Conservation (phyloP, 2,888 invertebrate genomes). For the Hedya salicella region DNA sequence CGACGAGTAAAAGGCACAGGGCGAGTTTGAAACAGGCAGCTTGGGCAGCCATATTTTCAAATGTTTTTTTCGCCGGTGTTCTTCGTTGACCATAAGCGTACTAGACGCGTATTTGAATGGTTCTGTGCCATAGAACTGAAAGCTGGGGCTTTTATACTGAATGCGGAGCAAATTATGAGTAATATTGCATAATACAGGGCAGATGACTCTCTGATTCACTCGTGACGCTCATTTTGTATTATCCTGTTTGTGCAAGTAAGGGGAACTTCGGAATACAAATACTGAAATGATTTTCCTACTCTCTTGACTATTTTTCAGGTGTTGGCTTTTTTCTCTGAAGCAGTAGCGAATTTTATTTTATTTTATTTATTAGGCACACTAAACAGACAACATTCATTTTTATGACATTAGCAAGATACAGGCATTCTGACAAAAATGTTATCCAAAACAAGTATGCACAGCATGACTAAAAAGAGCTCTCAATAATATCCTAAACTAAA, state of each 20-base stretch:
- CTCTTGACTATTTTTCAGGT: too few relatives aligned
- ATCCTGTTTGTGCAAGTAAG: slow-evolving; percentile 17
- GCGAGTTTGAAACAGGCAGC: slow-evolving; percentile 37
- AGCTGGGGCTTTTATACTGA: slow-evolving; percentile 23
- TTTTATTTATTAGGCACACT: too few relatives aligned
- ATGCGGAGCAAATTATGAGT: slow-evolving; percentile 16
- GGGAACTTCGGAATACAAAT: neutral
- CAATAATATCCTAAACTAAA: too few relatives aligned
- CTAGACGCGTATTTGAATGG: slow-evolving; percentile 42
- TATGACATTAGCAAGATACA: too few relatives aligned
- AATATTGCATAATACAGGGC: slow-evolving; percentile 5
- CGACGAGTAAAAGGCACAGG: slow-evolving; percentile 32
- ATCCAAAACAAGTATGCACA: too few relatives aligned
- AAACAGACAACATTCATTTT: too few relatives aligned
- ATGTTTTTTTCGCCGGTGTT: slow-evolving; percentile 15
- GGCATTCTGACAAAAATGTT: too few relatives aligned
- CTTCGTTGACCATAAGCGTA: slow-evolving; percentile 37
- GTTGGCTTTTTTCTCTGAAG: too few relatives aligned
- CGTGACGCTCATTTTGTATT: slow-evolving; percentile 3
- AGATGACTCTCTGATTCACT: slow-evolving; percentile 7
- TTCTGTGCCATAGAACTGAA: slow-evolving; percentile 12
- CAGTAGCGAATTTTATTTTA: too few relatives aligned
- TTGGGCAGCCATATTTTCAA: slow-evolving; percentile 34
- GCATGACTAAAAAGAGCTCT: too few relatives aligned
- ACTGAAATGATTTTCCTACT: neutral